Percentiles rank a stretch among this genome's conserved stretches.
These are phyloP conservation scores for Callipepla californica DNA, from an alignment of 2,113 vertebrate species.

Conservation along the genomic window DNA sequence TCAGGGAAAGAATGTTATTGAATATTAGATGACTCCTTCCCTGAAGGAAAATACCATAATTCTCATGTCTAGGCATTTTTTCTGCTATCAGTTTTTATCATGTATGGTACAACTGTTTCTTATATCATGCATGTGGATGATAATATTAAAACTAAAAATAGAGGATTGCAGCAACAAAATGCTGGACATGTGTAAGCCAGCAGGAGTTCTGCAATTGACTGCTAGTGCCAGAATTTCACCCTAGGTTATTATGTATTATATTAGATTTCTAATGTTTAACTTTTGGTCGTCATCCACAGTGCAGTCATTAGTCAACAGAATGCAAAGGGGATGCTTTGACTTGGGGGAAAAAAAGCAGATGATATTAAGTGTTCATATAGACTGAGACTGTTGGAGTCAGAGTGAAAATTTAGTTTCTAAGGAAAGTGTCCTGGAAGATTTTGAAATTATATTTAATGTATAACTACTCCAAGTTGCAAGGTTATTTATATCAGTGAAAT, in stretches of 20 bases:
- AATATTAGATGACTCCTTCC: slow-evolving; percentile 1
- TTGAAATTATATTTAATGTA: neutral
- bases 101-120: neutral
- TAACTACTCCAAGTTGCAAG: neutral
- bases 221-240: neutral
- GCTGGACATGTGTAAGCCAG: neutral
- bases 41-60: neutral
- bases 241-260: neutral
- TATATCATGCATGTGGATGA: neutral
- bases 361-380: neutral
- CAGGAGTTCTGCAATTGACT: neutral
- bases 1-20: neutral
- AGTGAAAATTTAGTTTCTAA: neutral
- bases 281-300: neutral
- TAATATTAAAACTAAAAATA: neutral
- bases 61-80: slow-evolving; percentile 5
- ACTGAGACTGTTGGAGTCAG: neutral
- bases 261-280: neutral
- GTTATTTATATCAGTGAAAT: neutral
- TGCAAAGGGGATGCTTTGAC: neutral
- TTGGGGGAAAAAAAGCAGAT: neutral
- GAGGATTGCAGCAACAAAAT: neutral
- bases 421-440: neutral
- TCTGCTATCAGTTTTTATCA: neutral
- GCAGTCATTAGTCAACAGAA: neutral